These are phyloP conservation scores for Monopterus albus DNA, from an alignment of 2,113 vertebrate genomes.

Conservation along the genomic window DNA sequence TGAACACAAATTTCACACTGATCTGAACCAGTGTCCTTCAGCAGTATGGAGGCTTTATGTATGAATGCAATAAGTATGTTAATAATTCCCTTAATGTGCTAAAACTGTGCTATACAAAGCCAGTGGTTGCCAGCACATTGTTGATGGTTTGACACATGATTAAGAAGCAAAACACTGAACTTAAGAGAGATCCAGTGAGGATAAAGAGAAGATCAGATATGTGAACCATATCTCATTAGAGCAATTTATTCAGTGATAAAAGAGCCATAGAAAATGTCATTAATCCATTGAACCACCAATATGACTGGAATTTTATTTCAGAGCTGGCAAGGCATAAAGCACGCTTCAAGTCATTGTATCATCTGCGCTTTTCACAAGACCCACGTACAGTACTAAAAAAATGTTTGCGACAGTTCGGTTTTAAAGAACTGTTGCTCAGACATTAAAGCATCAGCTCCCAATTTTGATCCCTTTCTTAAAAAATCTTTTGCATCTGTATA, in stretches of 20 bases:
- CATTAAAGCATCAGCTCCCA: not conserved
- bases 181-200: conserved; percentile 29
- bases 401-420: conserved; percentile 18
- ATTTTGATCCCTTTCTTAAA: conserved; percentile 20
- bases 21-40: not conserved
- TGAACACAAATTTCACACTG: not conserved
- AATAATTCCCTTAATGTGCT: conserved; percentile 18
- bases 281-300: conserved; percentile 30
- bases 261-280: conserved; percentile 41
- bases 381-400: not conserved
- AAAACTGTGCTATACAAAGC: not conserved
- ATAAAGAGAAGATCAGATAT: conserved; percentile 53
- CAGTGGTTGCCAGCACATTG: not conserved
- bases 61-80: conserved; percentile 18
- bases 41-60: not conserved
- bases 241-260: conserved; percentile 64
- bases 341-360: conserved; percentile 5
- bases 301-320: conserved; percentile 27
- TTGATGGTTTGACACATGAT: conserved; percentile 6
- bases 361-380: conserved; percentile 12
- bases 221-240: conserved; percentile 48
- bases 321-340: not conserved
- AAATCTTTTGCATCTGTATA: conserved; percentile 1
- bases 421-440: conserved; percentile 17
- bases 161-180: conserved; percentile 8